Evolutionary conservation across 2,113 vertebrate genomes (phyloP).

Genomic region (Willisornis vidua): DNA sequence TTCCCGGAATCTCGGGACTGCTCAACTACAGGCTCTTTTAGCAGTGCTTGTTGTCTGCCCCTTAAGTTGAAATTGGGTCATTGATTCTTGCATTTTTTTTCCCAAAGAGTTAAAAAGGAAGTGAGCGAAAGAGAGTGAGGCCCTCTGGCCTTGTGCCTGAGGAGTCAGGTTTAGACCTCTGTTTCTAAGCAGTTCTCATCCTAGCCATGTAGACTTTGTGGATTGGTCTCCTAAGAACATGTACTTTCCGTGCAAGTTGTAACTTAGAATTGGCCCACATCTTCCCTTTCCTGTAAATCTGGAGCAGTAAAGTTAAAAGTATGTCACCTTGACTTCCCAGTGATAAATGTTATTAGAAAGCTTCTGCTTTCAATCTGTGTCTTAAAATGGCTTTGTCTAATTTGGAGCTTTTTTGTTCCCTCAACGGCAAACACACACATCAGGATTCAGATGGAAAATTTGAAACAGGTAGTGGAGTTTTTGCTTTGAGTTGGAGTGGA

Average conservation of each 20-base stretch:
- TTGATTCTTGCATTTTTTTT: not conserved
- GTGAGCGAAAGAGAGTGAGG: not conserved
- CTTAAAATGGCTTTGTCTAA: not conserved
- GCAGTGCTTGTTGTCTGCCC: not conserved
- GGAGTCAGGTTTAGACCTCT: not conserved
- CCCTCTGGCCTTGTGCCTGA: not conserved
- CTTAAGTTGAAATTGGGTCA: not conserved
- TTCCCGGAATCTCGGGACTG: not conserved
- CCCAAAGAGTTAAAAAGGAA: not conserved
- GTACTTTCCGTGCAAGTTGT: not conserved
- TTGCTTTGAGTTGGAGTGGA: not conserved
- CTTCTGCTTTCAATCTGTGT: not conserved
- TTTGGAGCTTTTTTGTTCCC: not conserved
- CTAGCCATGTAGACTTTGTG: not conserved
- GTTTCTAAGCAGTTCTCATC: not conserved
- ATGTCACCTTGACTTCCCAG: constrained; percentile 33
- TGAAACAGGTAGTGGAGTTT: not conserved
- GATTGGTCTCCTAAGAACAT: not conserved
- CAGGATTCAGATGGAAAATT: not conserved
- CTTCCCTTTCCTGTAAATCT: not conserved
- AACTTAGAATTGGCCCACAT: not conserved
- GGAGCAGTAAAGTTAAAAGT: not conserved
- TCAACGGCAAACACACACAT: not conserved
- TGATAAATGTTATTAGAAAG: constrained; percentile 11
- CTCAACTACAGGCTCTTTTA: not conserved